phyloP scores from a whole-genome alignment of 2,888 invertebrate genomes.

The Lasioglossum zephyrum region DNA sequence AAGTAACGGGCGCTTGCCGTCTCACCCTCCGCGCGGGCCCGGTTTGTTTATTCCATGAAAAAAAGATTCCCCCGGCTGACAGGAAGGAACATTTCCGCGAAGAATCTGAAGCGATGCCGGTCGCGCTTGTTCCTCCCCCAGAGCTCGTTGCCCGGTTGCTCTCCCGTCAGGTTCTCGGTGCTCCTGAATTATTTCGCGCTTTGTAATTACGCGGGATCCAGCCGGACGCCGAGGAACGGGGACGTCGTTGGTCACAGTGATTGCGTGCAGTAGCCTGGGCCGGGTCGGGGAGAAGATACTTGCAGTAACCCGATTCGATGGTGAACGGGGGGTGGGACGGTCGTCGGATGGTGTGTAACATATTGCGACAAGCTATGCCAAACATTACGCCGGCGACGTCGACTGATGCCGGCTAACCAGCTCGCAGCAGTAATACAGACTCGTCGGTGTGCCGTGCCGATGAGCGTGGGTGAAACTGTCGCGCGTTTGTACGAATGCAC shows the following conservation, averaged over 20 bases:
- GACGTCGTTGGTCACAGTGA: conserved; percentile 65
- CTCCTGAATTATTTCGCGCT: conserved; percentile 64
- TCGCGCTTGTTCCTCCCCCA: neutral
- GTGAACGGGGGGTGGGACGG: conserved; percentile 51
- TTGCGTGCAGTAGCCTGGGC: conserved; percentile 55
- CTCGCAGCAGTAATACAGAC: conserved; percentile 56
- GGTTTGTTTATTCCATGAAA: conserved; percentile 30
- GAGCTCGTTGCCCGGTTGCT: neutral
- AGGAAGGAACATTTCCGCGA: conserved; percentile 6
- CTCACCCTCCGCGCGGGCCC: neutral
- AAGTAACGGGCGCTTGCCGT: neutral
- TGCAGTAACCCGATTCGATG: conserved; percentile 67
- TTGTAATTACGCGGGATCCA: conserved; percentile 64
- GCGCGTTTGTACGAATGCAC: conserved; percentile 47
- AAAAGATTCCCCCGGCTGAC: neutral
- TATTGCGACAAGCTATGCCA: conserved; percentile 83
- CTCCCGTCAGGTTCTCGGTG: conserved; percentile 11
- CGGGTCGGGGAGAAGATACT: conserved; percentile 57
- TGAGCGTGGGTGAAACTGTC: conserved; percentile 5
- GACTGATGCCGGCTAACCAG: conserved; percentile 79
- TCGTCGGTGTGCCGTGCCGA: neutral
- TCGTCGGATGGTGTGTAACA: conserved; percentile 75
- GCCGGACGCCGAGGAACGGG: conserved; percentile 44
- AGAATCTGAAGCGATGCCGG: neutral
- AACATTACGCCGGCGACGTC: conserved; percentile 81